phyloP scores from a whole-genome alignment of 2,888 invertebrate genomes.

The Agrotis exclamationis region DNA sequence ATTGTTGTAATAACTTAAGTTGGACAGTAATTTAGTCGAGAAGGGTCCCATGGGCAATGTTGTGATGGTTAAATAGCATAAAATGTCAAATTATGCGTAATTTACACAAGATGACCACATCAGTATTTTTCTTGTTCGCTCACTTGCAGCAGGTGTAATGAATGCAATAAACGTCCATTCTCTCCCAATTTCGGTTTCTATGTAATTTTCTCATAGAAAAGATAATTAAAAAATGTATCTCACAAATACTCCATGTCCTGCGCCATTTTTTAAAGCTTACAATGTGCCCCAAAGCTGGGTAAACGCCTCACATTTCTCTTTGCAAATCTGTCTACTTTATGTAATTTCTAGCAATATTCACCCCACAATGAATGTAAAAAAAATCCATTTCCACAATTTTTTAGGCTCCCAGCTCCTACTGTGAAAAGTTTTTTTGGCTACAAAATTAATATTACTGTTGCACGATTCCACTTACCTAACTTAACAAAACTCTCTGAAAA shows the following conservation, averaged over 20 bases:
- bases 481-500: slow-evolving; percentile 99
- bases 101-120: too few relatives aligned
- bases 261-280: too few relatives aligned
- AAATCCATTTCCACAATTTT: too few relatives aligned
- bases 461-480: slow-evolving; percentile 93
- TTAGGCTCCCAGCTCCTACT: neutral
- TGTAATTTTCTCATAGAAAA: neutral
- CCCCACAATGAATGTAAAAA: too few relatives aligned
- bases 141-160: neutral
- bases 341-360: too few relatives aligned
- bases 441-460: neutral
- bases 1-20: slow-evolving; percentile 18
- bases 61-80: too few relatives aligned
- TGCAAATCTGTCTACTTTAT: too few relatives aligned
- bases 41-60: neutral
- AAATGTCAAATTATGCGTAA: too few relatives aligned
- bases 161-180: neutral
- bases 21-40: slow-evolving; percentile 34
- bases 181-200: too few relatives aligned
- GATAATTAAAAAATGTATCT: neutral
- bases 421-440: neutral
- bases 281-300: too few relatives aligned
- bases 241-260: too few relatives aligned
- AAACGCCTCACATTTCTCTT: too few relatives aligned
- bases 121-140: neutral